These are phyloP conservation scores for Caradrina clavipalpis DNA, from an alignment of 2,888 invertebrate genomes.

Conservation along the genomic window DNA sequence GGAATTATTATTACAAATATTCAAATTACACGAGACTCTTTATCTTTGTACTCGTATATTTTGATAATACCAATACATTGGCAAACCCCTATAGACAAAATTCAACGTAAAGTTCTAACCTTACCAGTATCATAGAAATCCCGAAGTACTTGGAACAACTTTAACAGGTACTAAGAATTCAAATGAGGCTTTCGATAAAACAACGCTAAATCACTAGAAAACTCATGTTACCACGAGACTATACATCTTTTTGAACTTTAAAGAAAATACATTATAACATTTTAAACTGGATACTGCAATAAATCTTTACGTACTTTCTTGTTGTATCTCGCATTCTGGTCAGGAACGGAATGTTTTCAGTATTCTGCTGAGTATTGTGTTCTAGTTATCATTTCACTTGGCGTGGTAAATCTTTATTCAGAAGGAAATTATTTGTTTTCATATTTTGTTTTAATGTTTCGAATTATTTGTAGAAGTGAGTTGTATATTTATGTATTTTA, in stretches of 20 bases:
- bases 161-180: conserved; percentile 18
- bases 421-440: conserved; percentile 31
- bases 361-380: conserved; percentile 46
- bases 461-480: background rate
- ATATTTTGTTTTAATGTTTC: conserved; percentile 22
- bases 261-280: conserved; percentile 54
- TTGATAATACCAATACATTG: too few species aligned
- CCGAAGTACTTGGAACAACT: background rate
- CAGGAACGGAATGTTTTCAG: conserved; percentile 53
- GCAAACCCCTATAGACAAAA: too few species aligned
- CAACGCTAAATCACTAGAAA: conserved; percentile 28
- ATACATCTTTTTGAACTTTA: conserved; percentile 23
- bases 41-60: too few species aligned
- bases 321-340: conserved; percentile 43
- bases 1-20: too few species aligned
- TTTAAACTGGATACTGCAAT: conserved; percentile 56
- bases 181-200: conserved; percentile 30
- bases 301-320: conserved; percentile 54
- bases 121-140: background rate
- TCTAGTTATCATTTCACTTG: conserved; percentile 51
- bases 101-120: background rate
- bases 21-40: too few species aligned
- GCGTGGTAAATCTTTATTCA: conserved; percentile 40
- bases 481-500: background rate
- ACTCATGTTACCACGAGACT: conserved; percentile 19